phyloP scores from a whole-genome alignment of 1,140 invertebrate species.

The Drosophila ogumai region DNA sequence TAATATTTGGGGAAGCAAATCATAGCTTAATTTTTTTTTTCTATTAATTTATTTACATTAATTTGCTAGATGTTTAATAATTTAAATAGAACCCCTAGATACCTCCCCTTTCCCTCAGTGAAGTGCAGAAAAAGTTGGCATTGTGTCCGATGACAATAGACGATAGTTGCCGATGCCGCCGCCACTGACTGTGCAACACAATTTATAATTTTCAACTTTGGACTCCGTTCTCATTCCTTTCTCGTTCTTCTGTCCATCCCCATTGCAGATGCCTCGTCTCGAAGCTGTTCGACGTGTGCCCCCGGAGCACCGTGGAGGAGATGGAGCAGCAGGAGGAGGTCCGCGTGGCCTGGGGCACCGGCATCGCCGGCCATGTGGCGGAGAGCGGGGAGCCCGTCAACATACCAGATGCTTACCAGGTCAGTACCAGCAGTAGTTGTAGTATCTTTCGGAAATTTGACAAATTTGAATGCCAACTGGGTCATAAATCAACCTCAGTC shows the following conservation, averaged over 20 bases:
- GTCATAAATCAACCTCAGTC: constrained; percentile 65
- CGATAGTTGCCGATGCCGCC: constrained; percentile 15
- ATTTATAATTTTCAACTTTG: constrained; percentile 50
- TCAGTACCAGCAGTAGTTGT: constrained; percentile 84
- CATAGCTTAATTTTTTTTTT: not conserved
- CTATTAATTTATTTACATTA: too few relatives aligned
- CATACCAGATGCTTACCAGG: constrained; percentile 98
- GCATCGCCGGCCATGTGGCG: constrained; percentile 97
- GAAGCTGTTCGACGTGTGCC: constrained; percentile 97
- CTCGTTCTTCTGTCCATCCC: constrained; percentile 1
- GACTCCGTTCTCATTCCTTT: constrained; percentile 9
- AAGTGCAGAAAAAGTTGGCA: constrained; percentile 8
- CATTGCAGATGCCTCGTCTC: constrained; percentile 91
- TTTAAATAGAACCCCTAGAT: too few relatives aligned
- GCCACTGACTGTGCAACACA: constrained; percentile 37
- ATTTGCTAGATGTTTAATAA: not conserved
- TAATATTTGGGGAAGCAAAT: not conserved
- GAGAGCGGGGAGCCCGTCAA: constrained; percentile 96
- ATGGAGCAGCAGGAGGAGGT: constrained; percentile 97
- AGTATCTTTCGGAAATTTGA: constrained; percentile 50
- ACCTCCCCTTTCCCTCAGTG: constrained; percentile 1
- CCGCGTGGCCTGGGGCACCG: constrained; percentile 94
- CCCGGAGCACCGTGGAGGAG: constrained; percentile 94
- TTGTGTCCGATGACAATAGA: constrained; percentile 33
- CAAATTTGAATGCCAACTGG: constrained; percentile 75